These are phyloP conservation scores for Meriones psammophilus DNA, from an alignment of 2,797 vertebrate genomes.

Conservation along the genomic window DNA sequence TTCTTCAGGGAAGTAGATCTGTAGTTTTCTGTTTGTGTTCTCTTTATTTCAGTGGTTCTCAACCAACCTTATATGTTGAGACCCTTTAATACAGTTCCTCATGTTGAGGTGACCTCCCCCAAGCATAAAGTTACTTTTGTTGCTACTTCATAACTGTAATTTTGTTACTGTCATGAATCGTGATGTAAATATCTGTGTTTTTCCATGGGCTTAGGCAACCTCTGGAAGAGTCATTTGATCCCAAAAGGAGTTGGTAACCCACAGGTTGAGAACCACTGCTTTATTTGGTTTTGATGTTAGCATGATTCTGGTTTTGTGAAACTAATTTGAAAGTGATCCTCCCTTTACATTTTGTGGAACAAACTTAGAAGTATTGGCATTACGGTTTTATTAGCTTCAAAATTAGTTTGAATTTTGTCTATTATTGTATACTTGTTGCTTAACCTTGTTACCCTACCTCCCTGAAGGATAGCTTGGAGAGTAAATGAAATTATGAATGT, in stretches of 20 bases:
- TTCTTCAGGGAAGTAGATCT: neutral
- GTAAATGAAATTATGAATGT: neutral
- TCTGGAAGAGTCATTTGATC: neutral
- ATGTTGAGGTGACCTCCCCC: neutral
- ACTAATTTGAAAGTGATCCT: neutral
- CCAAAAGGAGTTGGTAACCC: neutral
- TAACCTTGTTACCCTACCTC: neutral
- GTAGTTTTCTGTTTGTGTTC: neutral
- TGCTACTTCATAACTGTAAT: neutral
- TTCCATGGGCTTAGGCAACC: neutral
- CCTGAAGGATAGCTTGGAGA: neutral
- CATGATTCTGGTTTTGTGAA: neutral
- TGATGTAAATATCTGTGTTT: neutral
- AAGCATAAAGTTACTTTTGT: neutral
- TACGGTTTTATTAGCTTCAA: neutral
- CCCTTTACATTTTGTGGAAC: neutral
- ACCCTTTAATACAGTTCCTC: neutral
- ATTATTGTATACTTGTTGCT: neutral
- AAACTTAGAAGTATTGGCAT: neutral
- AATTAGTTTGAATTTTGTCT: constrained; percentile 31
- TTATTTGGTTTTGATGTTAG: neutral
- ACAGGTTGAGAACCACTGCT: neutral
- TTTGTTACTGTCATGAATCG: neutral
- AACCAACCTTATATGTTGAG: neutral
- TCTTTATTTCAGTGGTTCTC: neutral